Evolutionary conservation across 2,797 vertebrate species (phyloP), one percentile per base, ranked within the genome.

Genomic region (Salmo trutta): DNA sequence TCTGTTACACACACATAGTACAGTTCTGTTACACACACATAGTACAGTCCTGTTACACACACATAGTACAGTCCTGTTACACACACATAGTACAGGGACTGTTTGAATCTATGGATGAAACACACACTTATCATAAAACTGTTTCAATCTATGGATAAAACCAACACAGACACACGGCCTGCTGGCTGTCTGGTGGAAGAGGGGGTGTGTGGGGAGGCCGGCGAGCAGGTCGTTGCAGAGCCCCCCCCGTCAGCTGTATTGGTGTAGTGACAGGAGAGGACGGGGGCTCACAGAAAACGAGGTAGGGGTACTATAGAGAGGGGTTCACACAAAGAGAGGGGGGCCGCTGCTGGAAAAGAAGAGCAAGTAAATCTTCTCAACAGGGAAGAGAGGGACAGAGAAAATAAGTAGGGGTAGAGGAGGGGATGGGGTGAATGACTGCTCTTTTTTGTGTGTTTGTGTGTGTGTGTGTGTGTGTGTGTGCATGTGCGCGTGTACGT

Each of bases 181-280:
- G 81, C 83, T 88, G 89, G 87, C 85, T 82, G 73, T 76, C 56
- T 67, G 16, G 3, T 17, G 73, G 75, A 79, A 78, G 78, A 73
- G 75, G 73, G 66, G 91, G 91, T 94, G 91, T 92, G 87, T 83
- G 80, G 89, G 83, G 83, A 81, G 88, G 96, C 97, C 98, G 96
- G 95, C 95, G 96, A 97, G 94, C 84, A 72, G 86, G 87, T 89
- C 86, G 85, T 84, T 86, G 53, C 53, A 19, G 54, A 27, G 6
- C 17, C 53, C 16, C 33, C 78, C 91, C 93, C 91, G 94, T 98
- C 97, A 98, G 97, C 97, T 98, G 97, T 98, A 96, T 99, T 99
- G 97, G 95, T 93, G 93, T 94, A 95, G 94, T 88, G 89, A 93
- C 90, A 88, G 86, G 88, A 79, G 81, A 88, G 87, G 74, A 65